phyloP scores from a whole-genome alignment of 2,797 vertebrate species.

The Ptychobarbus kaznakovi region DNA sequence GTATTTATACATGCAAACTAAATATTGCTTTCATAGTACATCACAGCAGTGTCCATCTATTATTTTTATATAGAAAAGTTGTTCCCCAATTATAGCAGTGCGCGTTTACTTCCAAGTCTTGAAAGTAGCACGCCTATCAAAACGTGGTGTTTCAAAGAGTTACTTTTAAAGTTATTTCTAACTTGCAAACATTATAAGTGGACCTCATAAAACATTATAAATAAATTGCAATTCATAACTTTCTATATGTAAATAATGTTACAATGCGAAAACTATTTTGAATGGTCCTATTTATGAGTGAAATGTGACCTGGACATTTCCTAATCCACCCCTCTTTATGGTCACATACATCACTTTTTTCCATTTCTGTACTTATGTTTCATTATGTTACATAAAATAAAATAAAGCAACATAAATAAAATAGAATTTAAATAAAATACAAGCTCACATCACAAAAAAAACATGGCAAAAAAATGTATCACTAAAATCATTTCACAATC shows the following conservation, averaged over 20 bases:
- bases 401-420: not conserved
- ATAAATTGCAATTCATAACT: too few species aligned
- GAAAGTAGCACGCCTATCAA: too few species aligned
- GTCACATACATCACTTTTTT: not conserved
- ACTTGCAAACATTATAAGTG: too few species aligned
- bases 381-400: not conserved
- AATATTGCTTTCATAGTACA: too few species aligned
- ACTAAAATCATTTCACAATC: not conserved
- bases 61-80: too few species aligned
- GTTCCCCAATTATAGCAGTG: too few species aligned
- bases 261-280: not conserved
- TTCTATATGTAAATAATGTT: not conserved
- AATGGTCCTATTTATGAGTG: not conserved
- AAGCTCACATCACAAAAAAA: not conserved
- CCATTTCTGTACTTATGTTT: not conserved
- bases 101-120: too few species aligned
- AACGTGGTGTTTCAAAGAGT: too few species aligned
- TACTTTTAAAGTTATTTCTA: too few species aligned
- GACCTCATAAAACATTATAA: too few species aligned
- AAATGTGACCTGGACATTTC: not conserved
- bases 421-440: not conserved
- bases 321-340: not conserved
- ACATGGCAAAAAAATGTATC: not conserved
- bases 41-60: too few species aligned
- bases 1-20: too few species aligned